Percentiles rank a stretch among this genome's conserved stretches.
Conservation (phyloP, 2,797 vertebrate genomes). For the Leptatherina wallacei region DNA sequence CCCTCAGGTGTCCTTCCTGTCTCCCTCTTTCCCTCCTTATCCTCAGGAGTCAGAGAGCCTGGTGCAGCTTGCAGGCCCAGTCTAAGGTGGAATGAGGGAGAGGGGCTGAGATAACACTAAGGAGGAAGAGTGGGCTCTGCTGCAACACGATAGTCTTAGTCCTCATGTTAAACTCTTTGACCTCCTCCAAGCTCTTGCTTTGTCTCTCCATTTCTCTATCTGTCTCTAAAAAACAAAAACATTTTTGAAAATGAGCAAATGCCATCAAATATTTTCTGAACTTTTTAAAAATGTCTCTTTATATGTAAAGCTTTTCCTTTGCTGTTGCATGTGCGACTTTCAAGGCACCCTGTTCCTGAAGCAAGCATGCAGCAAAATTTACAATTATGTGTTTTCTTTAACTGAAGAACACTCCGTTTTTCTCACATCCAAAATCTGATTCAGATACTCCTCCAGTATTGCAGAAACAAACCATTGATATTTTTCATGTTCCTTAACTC, state of each 20-base stretch:
- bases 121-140: conserved; percentile 82
- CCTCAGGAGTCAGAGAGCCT: conserved; percentile 78
- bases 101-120: conserved; percentile 81
- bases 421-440: conserved; percentile 36
- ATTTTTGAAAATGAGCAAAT: conserved; percentile 12
- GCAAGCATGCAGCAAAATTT: not conserved
- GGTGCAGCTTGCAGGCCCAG: conserved; percentile 65
- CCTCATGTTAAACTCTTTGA: conserved; percentile 79
- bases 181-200: conserved; percentile 69
- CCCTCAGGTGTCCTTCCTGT: conserved; percentile 88
- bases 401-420: conserved; percentile 20
- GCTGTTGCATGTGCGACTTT: not conserved
- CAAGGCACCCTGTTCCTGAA: conserved; percentile 1
- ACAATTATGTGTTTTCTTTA: conserved; percentile 7
- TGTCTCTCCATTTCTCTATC: not conserved
- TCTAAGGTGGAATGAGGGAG: conserved; percentile 74
- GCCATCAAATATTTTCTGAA: conserved; percentile 18
- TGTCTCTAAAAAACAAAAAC: conserved; percentile 43
- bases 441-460: conserved; percentile 35
- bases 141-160: conserved; percentile 82
- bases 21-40: conserved; percentile 81
- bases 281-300: not conserved
- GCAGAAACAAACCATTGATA: conserved; percentile 38
- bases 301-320: not conserved
- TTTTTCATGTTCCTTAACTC: conserved; percentile 34